A percentile compares a stretch with the other conserved stretches of the same genome.
These are phyloP conservation scores for Scaptomyza graminum DNA, from an alignment of 1,140 invertebrate species.

Conservation along the genomic window DNA sequence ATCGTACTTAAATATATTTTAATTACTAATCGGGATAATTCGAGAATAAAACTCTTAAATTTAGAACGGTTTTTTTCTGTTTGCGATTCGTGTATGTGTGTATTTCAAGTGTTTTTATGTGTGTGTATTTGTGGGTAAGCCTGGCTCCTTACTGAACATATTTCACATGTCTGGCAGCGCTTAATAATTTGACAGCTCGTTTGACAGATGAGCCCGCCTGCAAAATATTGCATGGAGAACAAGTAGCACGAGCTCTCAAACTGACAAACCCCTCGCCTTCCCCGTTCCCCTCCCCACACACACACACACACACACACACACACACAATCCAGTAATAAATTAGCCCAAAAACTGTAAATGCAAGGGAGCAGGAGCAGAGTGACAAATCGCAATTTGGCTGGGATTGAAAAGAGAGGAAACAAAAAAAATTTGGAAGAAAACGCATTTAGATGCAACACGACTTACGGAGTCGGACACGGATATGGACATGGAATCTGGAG, in stretches of 20 bases:
- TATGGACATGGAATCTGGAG: too few species aligned
- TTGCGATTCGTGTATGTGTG: slow-evolving; percentile 5
- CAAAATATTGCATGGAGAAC: slow-evolving; percentile 9
- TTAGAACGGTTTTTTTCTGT: too few species aligned
- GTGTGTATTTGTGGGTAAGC: slow-evolving; percentile 20
- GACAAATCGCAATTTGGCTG: slow-evolving; percentile 42
- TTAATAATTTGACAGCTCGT: slow-evolving; percentile 76
- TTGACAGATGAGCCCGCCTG: slow-evolving; percentile 66
- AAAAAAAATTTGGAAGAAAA: slow-evolving; percentile 13
- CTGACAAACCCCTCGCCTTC: slow-evolving; percentile 1
- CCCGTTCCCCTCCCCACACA: too few species aligned
- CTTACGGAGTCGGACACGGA: slow-evolving; percentile 15
- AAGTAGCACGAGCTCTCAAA: slow-evolving; percentile 13
- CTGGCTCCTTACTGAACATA: slow-evolving; percentile 37
- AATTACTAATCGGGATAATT: too few species aligned
- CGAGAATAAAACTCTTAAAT: too few species aligned
- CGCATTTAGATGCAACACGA: slow-evolving; percentile 34
- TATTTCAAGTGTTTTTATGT: slow-evolving; percentile 7
- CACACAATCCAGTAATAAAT: slow-evolving; percentile 65
- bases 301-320: background rate
- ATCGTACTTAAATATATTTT: too few species aligned
- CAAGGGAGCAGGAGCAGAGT: slow-evolving; percentile 29
- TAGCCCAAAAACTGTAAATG: slow-evolving; percentile 75
- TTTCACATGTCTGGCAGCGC: slow-evolving; percentile 72
- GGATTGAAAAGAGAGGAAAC: slow-evolving; percentile 4